phyloP scores from a whole-genome alignment of 1,140 invertebrate species.

The Drosophila ananassae region DNA sequence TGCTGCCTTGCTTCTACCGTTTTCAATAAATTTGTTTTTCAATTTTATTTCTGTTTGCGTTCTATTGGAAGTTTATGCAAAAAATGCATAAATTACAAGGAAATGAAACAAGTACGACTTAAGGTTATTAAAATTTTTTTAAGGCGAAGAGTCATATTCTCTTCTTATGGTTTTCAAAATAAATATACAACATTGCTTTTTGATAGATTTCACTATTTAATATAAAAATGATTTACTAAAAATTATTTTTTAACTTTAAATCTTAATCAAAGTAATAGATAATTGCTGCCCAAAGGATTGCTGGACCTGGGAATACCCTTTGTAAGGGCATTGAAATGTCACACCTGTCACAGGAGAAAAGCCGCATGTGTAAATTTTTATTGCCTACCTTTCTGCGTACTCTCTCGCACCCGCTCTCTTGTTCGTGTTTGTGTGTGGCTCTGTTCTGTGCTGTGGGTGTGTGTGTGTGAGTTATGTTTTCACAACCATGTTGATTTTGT shows the following conservation, averaged over 20 bases:
- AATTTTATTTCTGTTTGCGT: slow-evolving; percentile 44
- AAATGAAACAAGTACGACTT: slow-evolving; percentile 2
- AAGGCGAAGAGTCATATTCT: slow-evolving; percentile 7
- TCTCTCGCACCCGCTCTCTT: neutral
- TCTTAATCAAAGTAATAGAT: slow-evolving; percentile 1
- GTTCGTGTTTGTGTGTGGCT: slow-evolving; percentile 24
- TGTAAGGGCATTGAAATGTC: slow-evolving; percentile 32
- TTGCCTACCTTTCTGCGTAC: slow-evolving; percentile 61
- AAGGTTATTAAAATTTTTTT: neutral
- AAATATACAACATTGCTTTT: neutral
- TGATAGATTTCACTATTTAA: neutral
- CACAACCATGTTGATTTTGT: slow-evolving; percentile 77
- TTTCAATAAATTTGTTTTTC: slow-evolving; percentile 52
- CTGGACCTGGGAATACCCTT: slow-evolving; percentile 6
- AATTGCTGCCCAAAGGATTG: neutral
- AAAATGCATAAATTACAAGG: slow-evolving; percentile 61
- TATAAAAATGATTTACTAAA: neutral
- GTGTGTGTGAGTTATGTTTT: slow-evolving; percentile 55
- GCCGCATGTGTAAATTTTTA: slow-evolving; percentile 56
- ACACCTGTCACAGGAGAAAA: slow-evolving; percentile 40
- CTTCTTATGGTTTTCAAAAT: neutral
- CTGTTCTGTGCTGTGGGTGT: slow-evolving; percentile 11
- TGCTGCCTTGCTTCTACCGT: slow-evolving; percentile 24
- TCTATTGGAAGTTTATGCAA: slow-evolving; percentile 61
- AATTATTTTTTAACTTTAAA: neutral